Conservation (phyloP, 2,888 invertebrate genomes). For the Pseudolycoriella hygida region DNA sequence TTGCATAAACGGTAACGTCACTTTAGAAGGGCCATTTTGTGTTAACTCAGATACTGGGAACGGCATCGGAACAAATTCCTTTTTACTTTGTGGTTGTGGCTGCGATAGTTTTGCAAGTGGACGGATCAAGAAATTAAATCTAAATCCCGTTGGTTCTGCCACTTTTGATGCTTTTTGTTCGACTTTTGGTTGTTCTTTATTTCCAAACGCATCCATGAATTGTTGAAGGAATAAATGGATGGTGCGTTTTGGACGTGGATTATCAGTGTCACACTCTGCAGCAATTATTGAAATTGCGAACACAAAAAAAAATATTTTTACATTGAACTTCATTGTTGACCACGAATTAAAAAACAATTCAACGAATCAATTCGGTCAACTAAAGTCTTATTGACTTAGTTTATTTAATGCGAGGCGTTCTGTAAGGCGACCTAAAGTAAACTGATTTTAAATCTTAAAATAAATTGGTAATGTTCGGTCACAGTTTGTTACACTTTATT, state of each 20-base stretch:
- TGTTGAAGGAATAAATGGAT: not conserved
- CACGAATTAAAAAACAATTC: not conserved
- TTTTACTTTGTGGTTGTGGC: too few species aligned
- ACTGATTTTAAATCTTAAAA: not conserved
- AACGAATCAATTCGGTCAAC: not conserved
- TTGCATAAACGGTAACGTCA: too few species aligned
- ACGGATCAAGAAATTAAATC: not conserved
- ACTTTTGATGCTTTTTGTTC: not conserved
- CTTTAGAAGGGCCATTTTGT: too few species aligned
- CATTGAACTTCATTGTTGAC: not conserved
- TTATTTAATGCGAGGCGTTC: not conserved
- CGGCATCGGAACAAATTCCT: too few species aligned
- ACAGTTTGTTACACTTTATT: slow-evolving; percentile 4
- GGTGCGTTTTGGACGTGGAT: not conserved
- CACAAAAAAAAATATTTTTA: not conserved
- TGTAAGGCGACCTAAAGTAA: not conserved
- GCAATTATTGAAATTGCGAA: not conserved
- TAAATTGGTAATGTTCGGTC: slow-evolving; percentile 1
- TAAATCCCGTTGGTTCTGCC: not conserved
- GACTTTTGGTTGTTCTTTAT: not conserved
- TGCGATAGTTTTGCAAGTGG: not conserved
- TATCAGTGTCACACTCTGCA: not conserved
- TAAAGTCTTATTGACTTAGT: not conserved
- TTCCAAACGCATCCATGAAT: not conserved
- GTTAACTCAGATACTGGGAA: too few species aligned